These are phyloP conservation scores for Podarcis siculus DNA, from an alignment of 2,797 vertebrate genomes.

Conservation along the genomic window DNA sequence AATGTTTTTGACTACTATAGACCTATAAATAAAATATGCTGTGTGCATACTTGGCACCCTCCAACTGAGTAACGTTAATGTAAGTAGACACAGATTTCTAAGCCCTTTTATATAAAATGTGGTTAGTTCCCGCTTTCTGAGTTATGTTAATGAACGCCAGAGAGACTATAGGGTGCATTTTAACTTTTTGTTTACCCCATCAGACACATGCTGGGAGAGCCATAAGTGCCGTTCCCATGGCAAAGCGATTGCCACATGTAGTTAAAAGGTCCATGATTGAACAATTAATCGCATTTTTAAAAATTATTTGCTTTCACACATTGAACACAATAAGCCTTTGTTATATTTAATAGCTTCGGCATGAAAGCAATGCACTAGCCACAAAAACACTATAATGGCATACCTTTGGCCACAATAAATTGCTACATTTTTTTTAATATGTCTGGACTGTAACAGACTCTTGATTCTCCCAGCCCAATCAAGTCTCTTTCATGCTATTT, in stretches of 20 bases:
- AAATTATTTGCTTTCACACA: conserved; percentile 74
- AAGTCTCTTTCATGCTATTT: conserved; percentile 7
- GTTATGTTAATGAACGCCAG: conserved; percentile 76
- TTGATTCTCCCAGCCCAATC: conserved; percentile 48
- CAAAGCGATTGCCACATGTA: conserved; percentile 58
- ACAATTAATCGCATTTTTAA: conserved; percentile 69
- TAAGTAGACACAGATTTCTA: conserved; percentile 76
- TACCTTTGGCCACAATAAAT: conserved; percentile 59
- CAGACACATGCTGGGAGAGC: conserved; percentile 68
- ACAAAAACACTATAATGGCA: conserved; percentile 58
- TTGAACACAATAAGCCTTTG: conserved; percentile 73
- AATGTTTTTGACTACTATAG: conserved; percentile 66
- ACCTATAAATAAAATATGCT: conserved; percentile 70
- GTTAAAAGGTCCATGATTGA: conserved; percentile 68
- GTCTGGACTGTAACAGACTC: conserved; percentile 60
- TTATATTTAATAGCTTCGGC: conserved; percentile 70
- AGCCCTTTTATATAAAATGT: conserved; percentile 75
- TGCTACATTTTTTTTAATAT: conserved; percentile 60
- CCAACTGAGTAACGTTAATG: conserved; percentile 68
- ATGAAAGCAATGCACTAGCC: conserved; percentile 61
- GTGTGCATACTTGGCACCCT: conserved; percentile 65
- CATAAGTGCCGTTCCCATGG: conserved; percentile 68
- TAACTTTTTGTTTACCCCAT: conserved; percentile 75
- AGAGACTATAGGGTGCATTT: conserved; percentile 66
- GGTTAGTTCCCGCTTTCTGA: conserved; percentile 73